Evolutionary conservation across 2,888 invertebrate species (phyloP), one percentile per base, ranked within the genome.

Genomic region (Eupithecia inturbata): DNA sequence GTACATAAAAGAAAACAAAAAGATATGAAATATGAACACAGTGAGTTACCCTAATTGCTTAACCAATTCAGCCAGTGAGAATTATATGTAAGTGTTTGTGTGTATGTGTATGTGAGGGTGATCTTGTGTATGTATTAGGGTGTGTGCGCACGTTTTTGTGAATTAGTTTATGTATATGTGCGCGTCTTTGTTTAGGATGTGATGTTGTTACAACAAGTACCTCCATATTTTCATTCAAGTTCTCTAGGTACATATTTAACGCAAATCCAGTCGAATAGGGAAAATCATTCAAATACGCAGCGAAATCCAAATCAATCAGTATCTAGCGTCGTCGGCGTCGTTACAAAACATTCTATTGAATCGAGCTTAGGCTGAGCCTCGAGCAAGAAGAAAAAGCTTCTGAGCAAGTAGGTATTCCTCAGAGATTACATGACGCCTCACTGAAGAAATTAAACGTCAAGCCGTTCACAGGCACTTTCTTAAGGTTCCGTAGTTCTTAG

Each of bases 361-460:
- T 70, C 68, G 70, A 62, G 77, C 70, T 68, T 77, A 68, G 70
- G 74, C 73, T 74, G 31, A 74, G 74, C 71, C 62, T 67, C 31
- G 62, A 71, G 71, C 74, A 72, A 71, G 71, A 74, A 76, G 68
- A 73, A 71, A 74, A 77, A 73, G 75, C 75, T 77, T 74, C 36
- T 31, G 72, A 71, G 39, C 39, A 39, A 66, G 39, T 64, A 64
- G 64, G 64, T 75, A 80, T 78, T 79, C 79, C 79, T 77, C 68
- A 76, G 80, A 79, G 80, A 79, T 80, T 80, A 77, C 74, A 77
- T 73, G 80, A 80, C 39, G 79, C 80, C 77, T 72, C 63, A 64
- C 76, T 74, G 62, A 62, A 77, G 81, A 80, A 76, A 66, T 66
- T 39, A 66, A 66, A 66, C 22, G 39, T 64, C 6, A 64, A 63